phyloP scores from a whole-genome alignment of 2,113 vertebrate species.

The Phyllopteryx taeniolatus region DNA sequence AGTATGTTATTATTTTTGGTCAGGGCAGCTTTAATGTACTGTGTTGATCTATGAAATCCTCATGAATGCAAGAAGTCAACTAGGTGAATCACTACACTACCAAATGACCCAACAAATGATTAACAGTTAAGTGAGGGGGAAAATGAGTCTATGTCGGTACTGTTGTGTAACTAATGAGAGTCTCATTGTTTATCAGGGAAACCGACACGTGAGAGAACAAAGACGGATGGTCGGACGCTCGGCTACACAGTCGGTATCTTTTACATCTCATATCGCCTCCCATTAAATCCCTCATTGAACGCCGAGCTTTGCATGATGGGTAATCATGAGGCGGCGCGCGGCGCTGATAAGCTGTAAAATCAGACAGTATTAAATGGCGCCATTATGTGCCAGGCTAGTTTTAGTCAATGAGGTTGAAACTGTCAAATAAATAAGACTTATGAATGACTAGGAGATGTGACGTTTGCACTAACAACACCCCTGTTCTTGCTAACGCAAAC shows the following conservation, averaged over 20 bases:
- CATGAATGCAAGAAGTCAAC: neutral
- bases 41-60: neutral
- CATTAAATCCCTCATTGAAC: conserved; percentile 15
- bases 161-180: neutral
- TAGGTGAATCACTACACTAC: neutral
- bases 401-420: conserved; percentile 4
- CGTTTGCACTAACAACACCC: neutral
- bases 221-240: neutral
- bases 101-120: neutral
- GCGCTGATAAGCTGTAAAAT: conserved; percentile 5
- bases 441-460: neutral
- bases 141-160: neutral
- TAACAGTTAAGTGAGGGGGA: neutral
- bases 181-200: neutral
- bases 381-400: neutral
- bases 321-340: conserved; percentile 1
- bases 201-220: neutral
- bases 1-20: too few relatives aligned
- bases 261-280: conserved; percentile 1
- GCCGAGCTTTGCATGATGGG: neutral
- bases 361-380: neutral
- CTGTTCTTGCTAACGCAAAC: neutral
- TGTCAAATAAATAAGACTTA: neutral
- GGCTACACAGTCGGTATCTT: conserved; percentile 8
- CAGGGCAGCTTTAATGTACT: too few relatives aligned